phyloP scores from a whole-genome alignment of 2,113 vertebrate genomes.

The Prunella himalayana region DNA sequence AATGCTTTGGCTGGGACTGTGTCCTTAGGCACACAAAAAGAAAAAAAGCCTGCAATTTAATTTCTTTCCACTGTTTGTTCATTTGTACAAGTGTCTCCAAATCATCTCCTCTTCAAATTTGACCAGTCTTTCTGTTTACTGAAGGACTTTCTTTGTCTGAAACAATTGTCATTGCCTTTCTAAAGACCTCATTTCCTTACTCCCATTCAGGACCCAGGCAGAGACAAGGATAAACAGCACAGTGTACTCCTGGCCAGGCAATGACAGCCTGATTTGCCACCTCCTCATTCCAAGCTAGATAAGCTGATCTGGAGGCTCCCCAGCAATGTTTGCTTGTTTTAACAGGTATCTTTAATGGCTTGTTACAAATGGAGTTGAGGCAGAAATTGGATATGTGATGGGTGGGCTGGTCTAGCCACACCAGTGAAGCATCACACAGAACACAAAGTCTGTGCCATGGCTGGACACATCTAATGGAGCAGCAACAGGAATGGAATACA shows the following conservation, averaged over 20 bases:
- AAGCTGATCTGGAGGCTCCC: background rate
- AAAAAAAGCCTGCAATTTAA: background rate
- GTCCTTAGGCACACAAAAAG: background rate
- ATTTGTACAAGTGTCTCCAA: slow-evolving; percentile 38
- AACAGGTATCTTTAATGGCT: background rate
- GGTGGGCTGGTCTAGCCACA: background rate
- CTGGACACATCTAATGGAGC: background rate
- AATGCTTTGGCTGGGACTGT: background rate
- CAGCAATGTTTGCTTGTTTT: background rate
- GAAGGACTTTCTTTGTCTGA: slow-evolving; percentile 5
- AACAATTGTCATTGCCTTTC: slow-evolving; percentile 22
- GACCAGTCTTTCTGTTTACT: slow-evolving; percentile 37
- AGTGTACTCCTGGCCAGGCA: background rate
- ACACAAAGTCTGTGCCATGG: background rate
- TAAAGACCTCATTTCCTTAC: slow-evolving; percentile 1
- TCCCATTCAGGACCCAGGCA: background rate
- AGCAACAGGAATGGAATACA: background rate
- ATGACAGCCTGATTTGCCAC: background rate
- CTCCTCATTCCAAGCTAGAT: background rate
- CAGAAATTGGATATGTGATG: background rate
- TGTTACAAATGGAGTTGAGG: background rate
- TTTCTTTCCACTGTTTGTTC: slow-evolving; percentile 34
- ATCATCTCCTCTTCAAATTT: slow-evolving; percentile 61
- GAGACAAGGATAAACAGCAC: background rate
- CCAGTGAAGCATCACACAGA: background rate